Conservation (phyloP, 2,113 vertebrate species). For the Octodon degus region DNA sequence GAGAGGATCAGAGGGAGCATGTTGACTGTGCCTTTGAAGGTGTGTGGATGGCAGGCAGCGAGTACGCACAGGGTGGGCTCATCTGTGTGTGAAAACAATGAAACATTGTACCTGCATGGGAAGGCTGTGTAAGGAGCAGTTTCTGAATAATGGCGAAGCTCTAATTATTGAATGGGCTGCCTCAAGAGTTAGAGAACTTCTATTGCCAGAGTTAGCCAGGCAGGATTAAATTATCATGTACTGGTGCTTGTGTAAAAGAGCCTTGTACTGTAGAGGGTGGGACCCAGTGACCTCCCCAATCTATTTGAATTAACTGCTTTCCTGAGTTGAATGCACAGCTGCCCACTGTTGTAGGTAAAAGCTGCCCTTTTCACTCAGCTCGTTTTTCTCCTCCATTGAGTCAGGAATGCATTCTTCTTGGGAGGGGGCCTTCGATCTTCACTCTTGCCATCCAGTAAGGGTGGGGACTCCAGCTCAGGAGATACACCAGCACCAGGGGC, state of each 20-base stretch:
- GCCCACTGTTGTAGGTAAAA: background rate
- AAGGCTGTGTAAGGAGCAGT: background rate
- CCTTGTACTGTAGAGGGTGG: background rate
- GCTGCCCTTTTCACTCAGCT: background rate
- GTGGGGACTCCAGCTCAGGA: background rate
- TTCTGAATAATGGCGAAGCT: constrained; percentile 1
- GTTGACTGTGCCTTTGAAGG: background rate
- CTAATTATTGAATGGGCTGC: constrained; percentile 23
- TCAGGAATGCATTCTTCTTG: background rate
- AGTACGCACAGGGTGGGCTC: background rate
- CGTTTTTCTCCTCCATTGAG: background rate
- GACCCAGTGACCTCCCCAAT: constrained; percentile 16
- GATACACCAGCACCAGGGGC: rapidly evolving
- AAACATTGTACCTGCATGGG: background rate
- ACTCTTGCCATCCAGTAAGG: background rate
- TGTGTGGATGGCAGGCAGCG: background rate
- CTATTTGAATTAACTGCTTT: constrained; percentile 46
- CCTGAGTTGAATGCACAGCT: constrained; percentile 9
- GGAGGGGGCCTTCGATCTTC: background rate
- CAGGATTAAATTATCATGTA: constrained; percentile 43
- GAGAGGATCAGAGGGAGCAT: background rate
- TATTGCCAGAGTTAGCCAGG: constrained; percentile 49
- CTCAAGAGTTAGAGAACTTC: constrained; percentile 31
- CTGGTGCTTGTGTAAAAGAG: constrained; percentile 15
- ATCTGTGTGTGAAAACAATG: background rate